Percentiles rank a stretch among this genome's conserved stretches.
Evolutionary conservation across 2,797 vertebrate genomes (phyloP).

Genomic region (Myotis vivesi): DNA sequence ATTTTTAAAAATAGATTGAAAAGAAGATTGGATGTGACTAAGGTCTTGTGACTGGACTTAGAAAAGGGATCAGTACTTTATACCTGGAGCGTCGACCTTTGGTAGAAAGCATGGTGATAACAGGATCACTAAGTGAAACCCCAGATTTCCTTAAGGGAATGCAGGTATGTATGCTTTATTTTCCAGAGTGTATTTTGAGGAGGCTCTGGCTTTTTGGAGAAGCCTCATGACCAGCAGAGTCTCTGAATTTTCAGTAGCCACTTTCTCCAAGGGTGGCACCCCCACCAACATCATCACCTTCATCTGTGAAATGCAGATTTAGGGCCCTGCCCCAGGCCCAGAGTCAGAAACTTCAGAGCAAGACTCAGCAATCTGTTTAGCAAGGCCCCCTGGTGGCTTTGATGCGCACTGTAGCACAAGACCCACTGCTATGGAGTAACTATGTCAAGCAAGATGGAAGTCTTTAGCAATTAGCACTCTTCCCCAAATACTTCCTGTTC

Average conservation of each 20-base stretch:
- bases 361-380: neutral
- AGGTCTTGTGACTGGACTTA: neutral
- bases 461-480: neutral
- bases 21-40: neutral
- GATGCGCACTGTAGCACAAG: neutral
- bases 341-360: neutral
- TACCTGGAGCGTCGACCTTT: accelerated
- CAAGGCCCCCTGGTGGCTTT: neutral
- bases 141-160: neutral
- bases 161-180: accelerated
- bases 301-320: neutral
- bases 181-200: neutral
- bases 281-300: neutral
- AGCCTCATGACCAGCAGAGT: neutral
- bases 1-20: neutral
- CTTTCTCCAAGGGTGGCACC: neutral
- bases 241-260: neutral
- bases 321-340: no score
- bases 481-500: neutral
- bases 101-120: accelerated
- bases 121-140: neutral
- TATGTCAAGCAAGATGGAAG: neutral
- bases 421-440: neutral
- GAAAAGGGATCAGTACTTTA: neutral
- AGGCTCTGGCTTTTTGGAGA: neutral